These are phyloP conservation scores for Galerucella calmariensis DNA, from an alignment of 2,888 invertebrate genomes.

Conservation along the genomic window DNA sequence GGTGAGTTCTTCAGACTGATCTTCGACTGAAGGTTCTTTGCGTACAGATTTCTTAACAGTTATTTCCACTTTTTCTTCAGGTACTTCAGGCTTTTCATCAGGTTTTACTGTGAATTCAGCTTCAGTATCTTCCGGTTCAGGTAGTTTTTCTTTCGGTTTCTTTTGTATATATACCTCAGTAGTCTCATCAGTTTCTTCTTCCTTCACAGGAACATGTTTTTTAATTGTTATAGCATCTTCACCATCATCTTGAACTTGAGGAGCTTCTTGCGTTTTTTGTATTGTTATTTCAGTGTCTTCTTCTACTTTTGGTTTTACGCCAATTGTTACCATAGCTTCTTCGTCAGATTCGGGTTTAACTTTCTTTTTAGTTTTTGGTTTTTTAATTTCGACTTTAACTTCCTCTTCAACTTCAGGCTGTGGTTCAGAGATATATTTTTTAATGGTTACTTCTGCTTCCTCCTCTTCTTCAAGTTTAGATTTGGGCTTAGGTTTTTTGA, in stretches of 20 bases:
- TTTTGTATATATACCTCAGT: conserved; percentile 39
- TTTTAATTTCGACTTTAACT: conserved; percentile 47
- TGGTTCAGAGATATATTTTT: conserved; percentile 10
- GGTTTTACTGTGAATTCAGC: conserved; percentile 48
- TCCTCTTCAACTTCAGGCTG: conserved; percentile 19
- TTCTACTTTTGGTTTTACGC: conserved; percentile 14
- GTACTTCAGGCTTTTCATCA: conserved; percentile 42
- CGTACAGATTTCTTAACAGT: conserved; percentile 61
- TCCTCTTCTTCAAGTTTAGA: conserved; percentile 50
- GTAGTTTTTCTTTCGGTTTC: conserved; percentile 38
- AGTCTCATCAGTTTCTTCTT: conserved; percentile 28
- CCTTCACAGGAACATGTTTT: conserved; percentile 52
- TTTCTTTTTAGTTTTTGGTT: conserved; percentile 28
- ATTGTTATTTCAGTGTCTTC: conserved; percentile 57
- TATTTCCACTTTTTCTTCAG: conserved; percentile 54
- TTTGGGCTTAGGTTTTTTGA: conserved; percentile 42
- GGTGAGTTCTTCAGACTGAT: conserved; percentile 75
- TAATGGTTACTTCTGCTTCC: conserved; percentile 49
- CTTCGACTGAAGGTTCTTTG: conserved; percentile 67
- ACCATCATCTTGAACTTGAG: conserved; percentile 42
- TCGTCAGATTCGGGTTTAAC: conserved; percentile 44
- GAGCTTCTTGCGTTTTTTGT: conserved; percentile 43
- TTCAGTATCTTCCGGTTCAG: conserved; percentile 43
- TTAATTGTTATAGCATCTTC: conserved; percentile 53
- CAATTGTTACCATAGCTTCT: conserved; percentile 39